Evolutionary conservation across 2,888 invertebrate species (phyloP).

Genomic region (Entomobrya multifasciata): DNA sequence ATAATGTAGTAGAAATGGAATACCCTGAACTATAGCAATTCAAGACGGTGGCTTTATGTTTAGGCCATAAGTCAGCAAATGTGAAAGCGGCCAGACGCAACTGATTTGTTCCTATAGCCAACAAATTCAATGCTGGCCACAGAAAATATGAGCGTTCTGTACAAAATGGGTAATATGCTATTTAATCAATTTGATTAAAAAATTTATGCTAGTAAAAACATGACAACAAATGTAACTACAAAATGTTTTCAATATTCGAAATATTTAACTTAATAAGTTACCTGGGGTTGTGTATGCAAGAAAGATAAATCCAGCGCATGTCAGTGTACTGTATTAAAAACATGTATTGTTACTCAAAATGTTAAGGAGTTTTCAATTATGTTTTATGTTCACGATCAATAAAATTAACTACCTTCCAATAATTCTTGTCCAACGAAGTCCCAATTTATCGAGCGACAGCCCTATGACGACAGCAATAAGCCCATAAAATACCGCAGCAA

Average conservation of each 20-base stretch:
- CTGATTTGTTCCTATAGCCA: constrained; percentile 77
- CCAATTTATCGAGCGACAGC: constrained; percentile 74
- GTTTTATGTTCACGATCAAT: not conserved
- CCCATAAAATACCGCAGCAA: constrained; percentile 76
- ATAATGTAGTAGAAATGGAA: constrained; percentile 77
- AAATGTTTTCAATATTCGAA: not conserved
- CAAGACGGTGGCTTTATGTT: constrained; percentile 74
- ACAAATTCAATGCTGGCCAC: constrained; percentile 76
- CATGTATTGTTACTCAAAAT: too few species aligned
- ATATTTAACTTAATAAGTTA: constrained; percentile 30
- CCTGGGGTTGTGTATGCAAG: constrained; percentile 75
- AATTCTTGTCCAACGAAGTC: constrained; percentile 76
- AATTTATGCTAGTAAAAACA: not conserved
- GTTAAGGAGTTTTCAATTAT: not conserved
- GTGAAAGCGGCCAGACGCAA: constrained; percentile 75
- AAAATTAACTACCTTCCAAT: constrained; percentile 74
- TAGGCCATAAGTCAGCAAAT: constrained; percentile 76
- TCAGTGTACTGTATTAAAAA: constrained; percentile 67
- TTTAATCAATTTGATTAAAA: too few species aligned
- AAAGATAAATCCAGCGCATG: constrained; percentile 72
- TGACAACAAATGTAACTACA: not conserved
- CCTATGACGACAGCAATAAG: constrained; percentile 76
- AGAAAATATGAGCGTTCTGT: constrained; percentile 74
- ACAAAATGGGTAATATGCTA: not conserved
- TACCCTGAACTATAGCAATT: constrained; percentile 76